Conservation (phyloP, 2,888 invertebrate species). For the Herminia tarsipennalis region DNA sequence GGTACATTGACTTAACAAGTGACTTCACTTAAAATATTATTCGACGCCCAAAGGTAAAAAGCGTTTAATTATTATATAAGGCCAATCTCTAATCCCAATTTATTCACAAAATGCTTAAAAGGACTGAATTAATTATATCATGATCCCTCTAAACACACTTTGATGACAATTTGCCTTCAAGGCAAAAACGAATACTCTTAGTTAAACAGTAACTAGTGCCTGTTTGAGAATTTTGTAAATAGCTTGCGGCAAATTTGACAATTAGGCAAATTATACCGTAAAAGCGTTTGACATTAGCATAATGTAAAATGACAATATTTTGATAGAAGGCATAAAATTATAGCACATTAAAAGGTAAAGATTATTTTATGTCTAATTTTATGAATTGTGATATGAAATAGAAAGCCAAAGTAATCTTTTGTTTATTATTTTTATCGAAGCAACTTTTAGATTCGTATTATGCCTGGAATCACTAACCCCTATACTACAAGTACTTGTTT, state of each 20-base stretch:
- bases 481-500: no score
- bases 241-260: slow-evolving; percentile 47
- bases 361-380: no score
- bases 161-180: slow-evolving; percentile 38
- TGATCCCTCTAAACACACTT: slow-evolving; percentile 37
- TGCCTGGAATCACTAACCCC: no score
- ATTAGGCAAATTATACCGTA: slow-evolving; percentile 52
- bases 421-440: no score
- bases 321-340: background rate
- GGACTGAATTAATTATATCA: slow-evolving; percentile 33
- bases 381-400: no score
- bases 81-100: slow-evolving; percentile 23
- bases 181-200: slow-evolving; percentile 18
- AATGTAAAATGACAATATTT: slow-evolving; percentile 43
- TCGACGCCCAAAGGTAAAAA: no score
- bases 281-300: slow-evolving; percentile 44
- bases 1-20: no score
- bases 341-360: background rate
- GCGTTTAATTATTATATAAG: background rate
- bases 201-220: background rate
- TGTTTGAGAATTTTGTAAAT: slow-evolving; percentile 32
- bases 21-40: no score
- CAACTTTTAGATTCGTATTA: no score
- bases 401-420: no score
- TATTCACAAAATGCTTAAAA: slow-evolving; percentile 37